Base-by-base conservation (phyloP, 2,888 invertebrate species). In the Cephus pygmeus region DNA sequence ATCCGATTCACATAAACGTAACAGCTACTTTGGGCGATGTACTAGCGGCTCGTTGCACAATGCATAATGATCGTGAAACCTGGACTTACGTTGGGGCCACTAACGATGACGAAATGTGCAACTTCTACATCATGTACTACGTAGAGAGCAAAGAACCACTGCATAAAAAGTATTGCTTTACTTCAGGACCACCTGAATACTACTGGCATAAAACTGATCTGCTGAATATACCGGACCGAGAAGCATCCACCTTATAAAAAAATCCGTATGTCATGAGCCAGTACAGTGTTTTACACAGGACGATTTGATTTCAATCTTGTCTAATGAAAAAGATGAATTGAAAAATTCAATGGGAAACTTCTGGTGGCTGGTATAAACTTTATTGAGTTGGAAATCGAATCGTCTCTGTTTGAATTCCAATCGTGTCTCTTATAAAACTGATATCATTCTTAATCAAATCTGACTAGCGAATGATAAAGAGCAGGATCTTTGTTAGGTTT, bases 121-220 rank as follows among this genome's bases (percentile, higher is more conserved):
- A 98, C 92, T 98, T 98, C 92, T 98, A 98, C 91, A 91, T 98
- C 1, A 97, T 98, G 97, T 98, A 98, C 91, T 98, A 97, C 92
- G 97, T 97, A 0, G 94, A 97, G 77, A 93, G 95, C 76, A 94
- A 93, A 23, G 93, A 94, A 3, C 97, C 97, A 0, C 91, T 98
- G 4, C 91, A 95, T 0, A 95, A 94, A 91, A 96, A 97, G 90
- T 96, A 96, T 88, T 98, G 97, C 90, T 97, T 97, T 90, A 94
- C 95, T 6, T 91, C 92, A 76, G 98, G 98, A 11, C 97, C 98
- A 2, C 98, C 98, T 0, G 91, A 91, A 83, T 98, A 96, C 91
- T 96, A 95, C 90, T 98, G 98, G 98, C 92, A 92, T 40, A 92
- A 93, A 73, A 93, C 94, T 1, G 93, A 93, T 77, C 93, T 97